phyloP scores from a whole-genome alignment of 2,113 vertebrate species.

The Verasper variegatus region DNA sequence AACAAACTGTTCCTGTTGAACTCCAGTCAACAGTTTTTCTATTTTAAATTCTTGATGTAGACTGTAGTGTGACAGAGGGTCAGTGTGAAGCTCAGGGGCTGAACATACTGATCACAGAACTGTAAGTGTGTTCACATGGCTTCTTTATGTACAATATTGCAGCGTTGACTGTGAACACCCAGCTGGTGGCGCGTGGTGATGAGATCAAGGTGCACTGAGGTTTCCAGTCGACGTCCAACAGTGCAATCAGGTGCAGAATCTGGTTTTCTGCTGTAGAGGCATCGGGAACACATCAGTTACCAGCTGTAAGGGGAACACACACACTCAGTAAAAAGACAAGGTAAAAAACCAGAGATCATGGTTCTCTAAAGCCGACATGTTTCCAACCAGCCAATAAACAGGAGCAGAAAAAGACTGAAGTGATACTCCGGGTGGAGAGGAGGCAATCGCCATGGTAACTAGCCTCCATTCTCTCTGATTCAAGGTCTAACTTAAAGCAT shows the following conservation, averaged over 20 bases:
- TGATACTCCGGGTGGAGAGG: background rate
- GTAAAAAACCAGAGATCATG: conserved; percentile 22
- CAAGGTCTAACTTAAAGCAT: too few relatives aligned
- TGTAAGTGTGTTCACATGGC: conserved; percentile 24
- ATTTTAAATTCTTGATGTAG: too few relatives aligned
- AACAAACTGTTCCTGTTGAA: too few relatives aligned
- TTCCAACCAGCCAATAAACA: background rate
- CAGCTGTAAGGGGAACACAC: conserved; percentile 24
- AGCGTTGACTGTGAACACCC: conserved; percentile 22
- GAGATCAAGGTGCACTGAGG: conserved; percentile 28
- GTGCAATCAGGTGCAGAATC: conserved; percentile 53
- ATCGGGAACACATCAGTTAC: background rate
- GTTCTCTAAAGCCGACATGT: background rate
- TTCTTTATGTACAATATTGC: conserved; percentile 45
- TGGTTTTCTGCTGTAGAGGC: conserved; percentile 48
- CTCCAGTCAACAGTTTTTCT: too few relatives aligned
- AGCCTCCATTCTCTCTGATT: too few relatives aligned
- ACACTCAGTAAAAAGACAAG: conserved; percentile 29
- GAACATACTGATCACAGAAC: background rate
- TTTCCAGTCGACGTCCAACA: conserved; percentile 41
- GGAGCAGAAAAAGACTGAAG: background rate
- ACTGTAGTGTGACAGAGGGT: background rate
- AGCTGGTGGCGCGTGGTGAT: conserved; percentile 1
- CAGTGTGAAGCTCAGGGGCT: conserved; percentile 15
- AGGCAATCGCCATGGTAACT: too few relatives aligned